Evolutionary conservation across 2,888 invertebrate genomes (phyloP).

Genomic region (Tridacna gigas): DNA sequence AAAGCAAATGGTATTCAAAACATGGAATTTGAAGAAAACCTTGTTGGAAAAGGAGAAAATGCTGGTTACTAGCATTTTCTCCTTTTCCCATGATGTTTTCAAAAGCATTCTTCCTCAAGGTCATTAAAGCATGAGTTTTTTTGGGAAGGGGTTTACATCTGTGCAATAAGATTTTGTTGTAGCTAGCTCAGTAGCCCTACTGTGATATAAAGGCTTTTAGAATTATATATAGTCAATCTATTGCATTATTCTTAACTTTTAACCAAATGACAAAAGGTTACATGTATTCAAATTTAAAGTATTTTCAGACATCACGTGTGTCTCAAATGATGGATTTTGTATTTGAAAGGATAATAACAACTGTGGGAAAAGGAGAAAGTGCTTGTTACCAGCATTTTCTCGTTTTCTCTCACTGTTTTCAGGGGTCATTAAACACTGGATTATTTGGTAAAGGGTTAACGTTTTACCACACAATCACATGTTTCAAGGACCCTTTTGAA

Average conservation of each 20-base stretch:
- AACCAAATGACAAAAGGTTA: too few species aligned
- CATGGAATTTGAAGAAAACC: too few species aligned
- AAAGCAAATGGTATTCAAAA: not conserved
- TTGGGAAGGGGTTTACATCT: not conserved
- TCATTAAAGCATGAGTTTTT: not conserved
- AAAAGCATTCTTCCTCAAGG: too few species aligned
- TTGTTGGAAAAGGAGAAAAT: not conserved
- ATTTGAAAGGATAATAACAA: too few species aligned
- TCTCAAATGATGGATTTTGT: too few species aligned
- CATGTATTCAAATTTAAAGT: too few species aligned
- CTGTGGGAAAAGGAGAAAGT: not conserved
- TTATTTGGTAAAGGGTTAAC: not conserved
- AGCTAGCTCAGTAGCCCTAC: too few species aligned
- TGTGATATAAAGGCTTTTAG: too few species aligned
- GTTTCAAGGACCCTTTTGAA: not conserved
- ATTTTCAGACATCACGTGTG: too few species aligned
- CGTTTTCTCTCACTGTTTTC: not conserved
- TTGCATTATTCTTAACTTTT: too few species aligned
- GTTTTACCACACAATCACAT: not conserved
- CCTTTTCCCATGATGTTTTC: not conserved
- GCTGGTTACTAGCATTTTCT: constrained; percentile 1
- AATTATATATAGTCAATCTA: too few species aligned
- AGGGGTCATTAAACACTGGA: not conserved
- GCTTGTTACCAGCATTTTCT: constrained; percentile 2
- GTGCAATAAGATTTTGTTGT: too few species aligned